Evolutionary conservation across 1,140 invertebrate genomes (phyloP), one percentile per base, ranked within the genome.

Genomic region (Dysdera silvatica): DNA sequence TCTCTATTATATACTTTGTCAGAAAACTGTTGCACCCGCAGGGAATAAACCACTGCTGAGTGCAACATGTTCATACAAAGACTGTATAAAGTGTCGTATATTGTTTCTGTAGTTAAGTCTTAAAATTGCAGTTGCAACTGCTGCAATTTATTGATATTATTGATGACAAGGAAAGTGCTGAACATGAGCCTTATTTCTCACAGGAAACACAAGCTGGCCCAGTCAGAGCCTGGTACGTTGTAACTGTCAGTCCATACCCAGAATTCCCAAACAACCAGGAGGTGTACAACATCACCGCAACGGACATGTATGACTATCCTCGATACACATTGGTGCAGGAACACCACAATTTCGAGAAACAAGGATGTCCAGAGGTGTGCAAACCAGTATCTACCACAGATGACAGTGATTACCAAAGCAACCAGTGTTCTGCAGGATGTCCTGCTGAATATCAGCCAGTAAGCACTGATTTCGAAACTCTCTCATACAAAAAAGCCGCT

Each of bases 351-450:
- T 54, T 55, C 60, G 40, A 45, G 20, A 1, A 53, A 4, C 60
- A 61, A n/a, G 60, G 60, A 32, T 61, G 60, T 16, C 51, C 60
- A 3, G 51, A 53, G 35, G 31, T 61, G 3, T 61, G 60, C 51
- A 61, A 37, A 40, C n/a, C n/a, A n/a, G n/a, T n/a, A n/a, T n/a
- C n/a, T n/a, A n/a, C n/a, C n/a, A n/a, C n/a, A n/a, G n/a, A n/a
- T n/a, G n/a, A n/a, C n/a, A 61, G 37, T 31, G 31, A 37, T 16
- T 45, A 47, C 2, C n/a, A 28, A 5, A 52, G 55, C 16, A 47
- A 61, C 41, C 8, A 1, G 14, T 54, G 16, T 14, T 18, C 20
- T 3, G 18, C 60, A 12, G 60, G 51, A 26, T 61, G 60, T 16
- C 60, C 60, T 20, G 16, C 14, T 26, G 37, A n/a, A 54, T 43